Percentiles rank a stretch among this genome's conserved stretches.
These are phyloP conservation scores for Pangasius larnaudii DNA, from an alignment of 2,797 vertebrate species.

Conservation along the genomic window DNA sequence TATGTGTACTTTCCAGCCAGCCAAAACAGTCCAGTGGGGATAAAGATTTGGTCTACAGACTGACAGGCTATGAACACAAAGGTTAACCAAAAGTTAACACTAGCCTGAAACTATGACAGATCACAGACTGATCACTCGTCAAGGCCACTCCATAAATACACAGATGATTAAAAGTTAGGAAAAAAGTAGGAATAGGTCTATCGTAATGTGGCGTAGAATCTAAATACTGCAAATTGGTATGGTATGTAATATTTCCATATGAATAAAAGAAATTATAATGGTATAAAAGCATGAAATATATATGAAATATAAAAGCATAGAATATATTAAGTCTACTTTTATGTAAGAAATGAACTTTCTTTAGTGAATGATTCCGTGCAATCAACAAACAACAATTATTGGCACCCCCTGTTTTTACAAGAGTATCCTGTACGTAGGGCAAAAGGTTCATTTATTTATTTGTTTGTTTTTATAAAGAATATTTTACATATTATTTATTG, in stretches of 20 bases:
- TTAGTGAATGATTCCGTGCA: neutral
- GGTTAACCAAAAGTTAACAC: constrained; percentile 33
- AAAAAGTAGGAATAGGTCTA: neutral
- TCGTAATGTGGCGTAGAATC: neutral
- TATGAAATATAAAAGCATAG: neutral
- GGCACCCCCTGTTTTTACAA: neutral
- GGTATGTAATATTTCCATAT: neutral
- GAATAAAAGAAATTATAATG: neutral
- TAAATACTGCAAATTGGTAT: neutral
- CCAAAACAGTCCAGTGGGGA: constrained; percentile 2
- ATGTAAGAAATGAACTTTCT: neutral
- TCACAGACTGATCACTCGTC: constrained; percentile 40
- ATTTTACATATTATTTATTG: neutral
- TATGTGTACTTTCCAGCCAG: constrained; percentile 29
- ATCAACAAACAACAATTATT: neutral
- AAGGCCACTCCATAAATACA: constrained; percentile 21
- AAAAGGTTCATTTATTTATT: neutral
- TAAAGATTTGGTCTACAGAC: constrained; percentile 34
- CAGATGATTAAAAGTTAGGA: constrained; percentile 8
- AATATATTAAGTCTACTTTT: neutral
- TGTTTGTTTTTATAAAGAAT: neutral
- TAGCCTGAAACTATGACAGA: constrained; percentile 25
- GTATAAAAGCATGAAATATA: neutral
- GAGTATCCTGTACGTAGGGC: neutral
- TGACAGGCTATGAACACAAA: constrained; percentile 15